Percentiles rank a stretch among this genome's conserved stretches.
These are phyloP conservation scores for Ariopsis seemanni DNA, from an alignment of 2,113 vertebrate species.

Conservation along the genomic window DNA sequence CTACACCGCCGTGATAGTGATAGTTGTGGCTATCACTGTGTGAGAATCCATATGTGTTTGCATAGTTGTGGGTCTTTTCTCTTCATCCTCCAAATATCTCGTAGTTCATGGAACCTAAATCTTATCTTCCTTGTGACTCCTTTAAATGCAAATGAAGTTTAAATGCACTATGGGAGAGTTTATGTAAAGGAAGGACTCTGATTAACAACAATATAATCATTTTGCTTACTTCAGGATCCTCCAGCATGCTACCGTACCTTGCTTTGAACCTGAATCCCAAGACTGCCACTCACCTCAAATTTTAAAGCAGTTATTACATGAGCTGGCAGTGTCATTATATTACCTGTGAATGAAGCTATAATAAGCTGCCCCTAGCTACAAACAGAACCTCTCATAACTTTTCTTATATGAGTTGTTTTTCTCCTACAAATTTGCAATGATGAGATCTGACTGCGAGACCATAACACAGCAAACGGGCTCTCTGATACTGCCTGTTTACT, in stretches of 20 bases:
- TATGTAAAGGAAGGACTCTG: not conserved
- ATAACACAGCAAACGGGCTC: not conserved
- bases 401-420: slow-evolving; percentile 25
- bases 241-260: not conserved
- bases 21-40: too few relatives aligned
- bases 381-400: slow-evolving; percentile 24
- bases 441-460: slow-evolving; percentile 6
- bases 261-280: slow-evolving; percentile 7
- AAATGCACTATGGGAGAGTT: not conserved
- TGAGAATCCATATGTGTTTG: too few relatives aligned
- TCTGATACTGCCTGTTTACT: slow-evolving; percentile 16
- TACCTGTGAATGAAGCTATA: not conserved
- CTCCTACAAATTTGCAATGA: slow-evolving; percentile 21
- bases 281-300: not conserved
- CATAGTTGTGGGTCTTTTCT: not conserved
- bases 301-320: slow-evolving; percentile 9
- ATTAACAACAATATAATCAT: not conserved
- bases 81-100: not conserved
- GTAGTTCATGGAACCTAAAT: not conserved
- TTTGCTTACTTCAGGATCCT: not conserved
- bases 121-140: not conserved
- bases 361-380: slow-evolving; percentile 2
- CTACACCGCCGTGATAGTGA: too few relatives aligned
- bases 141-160: not conserved
- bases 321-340: not conserved